A percentile compares a stretch with the other conserved stretches of the same genome.
Evolutionary conservation across 2,888 invertebrate genomes (phyloP).

Genomic region (Syritta pipiens): DNA sequence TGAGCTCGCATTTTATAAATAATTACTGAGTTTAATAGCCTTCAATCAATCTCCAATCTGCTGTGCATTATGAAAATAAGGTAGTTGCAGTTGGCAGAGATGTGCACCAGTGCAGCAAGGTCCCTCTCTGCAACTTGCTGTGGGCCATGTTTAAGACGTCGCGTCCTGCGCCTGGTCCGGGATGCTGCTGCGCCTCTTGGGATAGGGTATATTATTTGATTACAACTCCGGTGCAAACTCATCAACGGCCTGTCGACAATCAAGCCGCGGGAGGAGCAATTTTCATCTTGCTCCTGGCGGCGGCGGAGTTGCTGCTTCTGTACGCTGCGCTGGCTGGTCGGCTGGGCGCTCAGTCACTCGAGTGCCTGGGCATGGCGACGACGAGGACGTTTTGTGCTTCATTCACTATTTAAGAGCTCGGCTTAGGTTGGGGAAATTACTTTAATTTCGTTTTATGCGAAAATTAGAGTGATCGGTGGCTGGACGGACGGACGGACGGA

Average conservation of each 20-base stretch:
- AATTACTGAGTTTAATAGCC: slow-evolving; percentile 71
- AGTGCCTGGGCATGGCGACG: not conserved
- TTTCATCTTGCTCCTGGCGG: slow-evolving; percentile 66
- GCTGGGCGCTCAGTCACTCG: not conserved
- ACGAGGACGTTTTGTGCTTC: slow-evolving; percentile 60
- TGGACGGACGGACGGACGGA: slow-evolving; percentile 19
- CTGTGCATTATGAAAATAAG: slow-evolving; percentile 73
- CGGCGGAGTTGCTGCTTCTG: slow-evolving; percentile 13
- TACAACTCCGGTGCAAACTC: slow-evolving; percentile 69
- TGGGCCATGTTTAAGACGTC: slow-evolving; percentile 63
- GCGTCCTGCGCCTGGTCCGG: slow-evolving; percentile 25
- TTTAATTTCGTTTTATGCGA: slow-evolving; percentile 70
- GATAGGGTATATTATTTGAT: slow-evolving; percentile 64
- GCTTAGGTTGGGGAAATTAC: slow-evolving; percentile 66
- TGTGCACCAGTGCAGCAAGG: slow-evolving; percentile 2
- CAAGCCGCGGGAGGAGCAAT: slow-evolving; percentile 72
- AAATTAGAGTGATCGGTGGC: slow-evolving; percentile 69
- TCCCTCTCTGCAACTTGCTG: slow-evolving; percentile 39
- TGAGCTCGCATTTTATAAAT: slow-evolving; percentile 69
- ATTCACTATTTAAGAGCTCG: slow-evolving; percentile 64
- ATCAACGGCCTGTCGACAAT: slow-evolving; percentile 71
- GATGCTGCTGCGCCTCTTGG: slow-evolving; percentile 26
- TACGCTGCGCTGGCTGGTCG: not conserved
- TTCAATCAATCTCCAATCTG: slow-evolving; percentile 71
- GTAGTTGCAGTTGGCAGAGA: slow-evolving; percentile 70